These are phyloP conservation scores for Tautogolabrus adspersus DNA, from an alignment of 2,113 vertebrate species.

Conservation along the genomic window DNA sequence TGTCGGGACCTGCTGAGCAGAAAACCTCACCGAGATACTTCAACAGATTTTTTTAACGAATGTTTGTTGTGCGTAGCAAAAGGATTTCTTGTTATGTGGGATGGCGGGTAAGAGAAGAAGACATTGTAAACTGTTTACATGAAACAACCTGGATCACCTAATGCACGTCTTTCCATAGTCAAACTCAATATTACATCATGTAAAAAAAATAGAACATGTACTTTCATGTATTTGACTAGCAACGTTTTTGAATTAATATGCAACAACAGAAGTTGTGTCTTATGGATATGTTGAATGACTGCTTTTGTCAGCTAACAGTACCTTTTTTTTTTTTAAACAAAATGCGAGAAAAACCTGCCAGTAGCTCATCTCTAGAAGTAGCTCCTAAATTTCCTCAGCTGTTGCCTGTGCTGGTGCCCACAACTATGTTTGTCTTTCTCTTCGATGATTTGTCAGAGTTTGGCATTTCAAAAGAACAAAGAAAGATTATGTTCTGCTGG, in stretches of 20 bases:
- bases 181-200: too few species aligned
- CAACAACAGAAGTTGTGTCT: neutral
- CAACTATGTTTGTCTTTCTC: slow-evolving; percentile 6
- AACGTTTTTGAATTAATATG: neutral
- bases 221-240: neutral
- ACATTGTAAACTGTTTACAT: too few species aligned
- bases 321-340: neutral
- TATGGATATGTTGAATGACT: neutral
- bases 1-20: neutral
- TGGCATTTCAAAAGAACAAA: neutral
- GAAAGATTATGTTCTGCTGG: neutral
- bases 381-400: neutral
- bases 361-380: neutral
- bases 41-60: too few species aligned
- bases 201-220: neutral
- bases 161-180: too few species aligned
- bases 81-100: too few species aligned
- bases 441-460: neutral
- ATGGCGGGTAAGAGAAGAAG: too few species aligned
- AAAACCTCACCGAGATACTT: neutral
- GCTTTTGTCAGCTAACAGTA: neutral
- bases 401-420: neutral
- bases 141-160: too few species aligned
- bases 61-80: too few species aligned
- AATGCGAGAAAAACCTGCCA: neutral